These are phyloP conservation scores for Colletes collaris DNA, from an alignment of 2,888 invertebrate genomes.

Conservation along the genomic window DNA sequence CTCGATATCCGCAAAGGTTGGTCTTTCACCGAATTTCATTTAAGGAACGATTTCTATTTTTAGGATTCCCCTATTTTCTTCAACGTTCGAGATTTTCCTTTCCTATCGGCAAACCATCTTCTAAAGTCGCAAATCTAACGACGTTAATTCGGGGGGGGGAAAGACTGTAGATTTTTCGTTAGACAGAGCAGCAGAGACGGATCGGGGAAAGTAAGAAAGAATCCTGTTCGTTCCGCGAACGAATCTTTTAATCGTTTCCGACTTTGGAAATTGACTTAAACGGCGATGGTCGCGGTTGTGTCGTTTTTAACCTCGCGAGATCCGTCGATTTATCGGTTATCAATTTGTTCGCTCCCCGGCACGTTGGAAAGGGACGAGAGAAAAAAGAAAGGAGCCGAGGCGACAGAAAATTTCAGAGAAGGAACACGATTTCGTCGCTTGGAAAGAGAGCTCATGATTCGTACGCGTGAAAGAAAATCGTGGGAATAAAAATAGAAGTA, in stretches of 20 bases:
- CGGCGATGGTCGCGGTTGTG: neutral
- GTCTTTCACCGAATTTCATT: too few relatives aligned
- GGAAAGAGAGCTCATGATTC: neutral
- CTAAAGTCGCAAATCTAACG: too few relatives aligned
- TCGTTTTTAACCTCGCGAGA: conserved; percentile 9
- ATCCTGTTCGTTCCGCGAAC: neutral
- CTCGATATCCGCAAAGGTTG: too few relatives aligned
- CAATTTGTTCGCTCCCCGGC: conserved; percentile 17
- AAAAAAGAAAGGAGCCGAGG: neutral
- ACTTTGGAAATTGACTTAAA: conserved; percentile 40
- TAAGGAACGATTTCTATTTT: too few relatives aligned
- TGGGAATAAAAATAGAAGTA: too few relatives aligned
- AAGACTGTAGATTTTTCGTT: too few relatives aligned
- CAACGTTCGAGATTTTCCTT: too few relatives aligned
- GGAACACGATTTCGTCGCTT: neutral
- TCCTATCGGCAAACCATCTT: too few relatives aligned
- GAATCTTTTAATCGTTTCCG: conserved; percentile 44
- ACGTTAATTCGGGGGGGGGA: too few relatives aligned
- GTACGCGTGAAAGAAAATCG: too few relatives aligned
- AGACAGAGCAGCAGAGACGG: too few relatives aligned
- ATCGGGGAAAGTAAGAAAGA: neutral
- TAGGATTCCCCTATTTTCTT: too few relatives aligned
- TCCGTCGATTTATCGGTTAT: conserved; percentile 39
- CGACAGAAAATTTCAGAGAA: neutral
- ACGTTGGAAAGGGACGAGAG: neutral